Evolutionary conservation across 2,113 vertebrate genomes (phyloP).

Genomic region (Crotalus helleri): DNA sequence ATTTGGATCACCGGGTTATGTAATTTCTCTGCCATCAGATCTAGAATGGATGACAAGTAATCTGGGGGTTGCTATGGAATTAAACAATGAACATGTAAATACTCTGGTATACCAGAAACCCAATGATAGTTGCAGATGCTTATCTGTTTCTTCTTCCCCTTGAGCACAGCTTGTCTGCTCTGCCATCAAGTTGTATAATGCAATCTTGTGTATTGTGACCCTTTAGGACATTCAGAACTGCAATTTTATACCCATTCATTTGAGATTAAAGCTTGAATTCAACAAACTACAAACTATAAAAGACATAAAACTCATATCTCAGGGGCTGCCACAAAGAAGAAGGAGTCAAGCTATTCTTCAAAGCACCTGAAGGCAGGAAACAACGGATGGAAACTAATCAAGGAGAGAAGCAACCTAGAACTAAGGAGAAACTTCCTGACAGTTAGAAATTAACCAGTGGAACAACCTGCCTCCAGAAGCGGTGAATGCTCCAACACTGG

Average conservation of each 20-base stretch:
- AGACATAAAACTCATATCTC: background rate
- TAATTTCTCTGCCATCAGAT: background rate
- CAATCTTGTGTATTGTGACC: background rate
- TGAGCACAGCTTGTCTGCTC: background rate
- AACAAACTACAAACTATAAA: no score
- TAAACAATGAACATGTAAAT: background rate
- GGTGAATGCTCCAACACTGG: no score
- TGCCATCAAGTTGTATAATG: background rate
- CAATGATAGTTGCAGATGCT: background rate
- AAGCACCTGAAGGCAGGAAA: no score
- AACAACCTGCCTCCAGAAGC: no score
- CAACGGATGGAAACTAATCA: no score
- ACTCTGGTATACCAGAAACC: background rate
- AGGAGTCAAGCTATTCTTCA: no score
- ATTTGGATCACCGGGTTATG: background rate
- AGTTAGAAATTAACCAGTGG: no score
- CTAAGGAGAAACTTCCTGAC: no score
- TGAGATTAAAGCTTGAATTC: background rate
- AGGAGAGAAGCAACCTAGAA: no score
- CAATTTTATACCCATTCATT: background rate
- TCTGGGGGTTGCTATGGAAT: no score
- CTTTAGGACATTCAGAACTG: background rate
- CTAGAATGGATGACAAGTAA: background rate
- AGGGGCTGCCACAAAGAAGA: no score
- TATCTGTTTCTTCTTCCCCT: background rate